Conservation (phyloP, 1,140 invertebrate genomes). For the Muscidifurax raptorellus region DNA sequence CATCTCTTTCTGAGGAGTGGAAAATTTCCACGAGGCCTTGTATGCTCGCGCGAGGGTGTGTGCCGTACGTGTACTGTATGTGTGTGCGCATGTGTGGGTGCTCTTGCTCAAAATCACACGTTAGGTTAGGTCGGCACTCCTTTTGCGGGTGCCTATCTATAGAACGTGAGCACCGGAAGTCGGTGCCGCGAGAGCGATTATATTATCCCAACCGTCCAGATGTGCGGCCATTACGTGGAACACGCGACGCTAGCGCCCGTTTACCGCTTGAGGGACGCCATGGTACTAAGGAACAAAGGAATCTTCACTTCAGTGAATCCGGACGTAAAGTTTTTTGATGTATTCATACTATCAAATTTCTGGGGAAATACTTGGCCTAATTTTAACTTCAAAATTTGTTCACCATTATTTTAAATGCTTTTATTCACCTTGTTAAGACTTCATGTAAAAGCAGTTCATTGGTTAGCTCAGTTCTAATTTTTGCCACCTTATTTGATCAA, state of each 20-base stretch:
- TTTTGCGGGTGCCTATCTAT: slow-evolving; percentile 23
- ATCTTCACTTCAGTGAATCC: background rate
- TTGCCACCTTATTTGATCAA: no score
- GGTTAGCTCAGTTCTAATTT: no score
- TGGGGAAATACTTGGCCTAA: no score
- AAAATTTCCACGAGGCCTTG: slow-evolving; percentile 71
- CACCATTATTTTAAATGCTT: no score
- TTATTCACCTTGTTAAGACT: no score
- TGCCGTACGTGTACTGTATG: background rate
- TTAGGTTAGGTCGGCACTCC: slow-evolving; percentile 51
- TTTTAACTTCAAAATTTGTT: no score
- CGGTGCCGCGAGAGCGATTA: slow-evolving; percentile 19
- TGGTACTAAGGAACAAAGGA: slow-evolving; percentile 37
- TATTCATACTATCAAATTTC: background rate
- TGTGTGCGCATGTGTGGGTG: slow-evolving; percentile 9
- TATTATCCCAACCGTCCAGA: background rate
- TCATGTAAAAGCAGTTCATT: no score
- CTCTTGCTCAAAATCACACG: slow-evolving; percentile 18
- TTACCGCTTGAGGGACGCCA: slow-evolving; percentile 19
- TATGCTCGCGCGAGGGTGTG: background rate
- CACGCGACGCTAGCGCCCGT: slow-evolving; percentile 9
- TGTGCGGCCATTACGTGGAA: slow-evolving; percentile 1
- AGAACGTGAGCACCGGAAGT: slow-evolving; percentile 54
- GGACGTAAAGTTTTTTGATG: background rate
- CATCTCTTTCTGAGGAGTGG: slow-evolving; percentile 58